phyloP scores from a whole-genome alignment of 2,797 vertebrate species.

The Pampus argenteus region DNA sequence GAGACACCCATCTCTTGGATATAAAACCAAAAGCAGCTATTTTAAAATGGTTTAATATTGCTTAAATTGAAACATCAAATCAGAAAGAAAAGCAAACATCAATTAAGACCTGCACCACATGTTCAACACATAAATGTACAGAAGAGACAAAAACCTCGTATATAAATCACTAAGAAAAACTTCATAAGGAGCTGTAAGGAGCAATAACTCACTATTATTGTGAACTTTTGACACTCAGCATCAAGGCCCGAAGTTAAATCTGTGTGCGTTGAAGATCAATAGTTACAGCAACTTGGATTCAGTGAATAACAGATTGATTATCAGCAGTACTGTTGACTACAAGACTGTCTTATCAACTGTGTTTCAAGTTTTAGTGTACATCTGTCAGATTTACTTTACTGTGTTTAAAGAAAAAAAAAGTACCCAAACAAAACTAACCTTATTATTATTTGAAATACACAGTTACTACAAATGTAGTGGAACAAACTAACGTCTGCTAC shows the following conservation, averaged over 20 bases:
- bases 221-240: constrained; percentile 19
- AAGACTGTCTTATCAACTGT: constrained; percentile 7
- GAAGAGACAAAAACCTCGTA: constrained; percentile 6
- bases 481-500: background rate
- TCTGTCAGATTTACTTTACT: no score
- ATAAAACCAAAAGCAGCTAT: background rate
- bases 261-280: constrained; percentile 28
- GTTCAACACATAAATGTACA: constrained; percentile 60
- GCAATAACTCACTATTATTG: constrained; percentile 12
- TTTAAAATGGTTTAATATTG: constrained; percentile 60
- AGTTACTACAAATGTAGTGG: background rate
- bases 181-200: constrained; percentile 26
- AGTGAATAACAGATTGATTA: constrained; percentile 28
- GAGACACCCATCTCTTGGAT: background rate
- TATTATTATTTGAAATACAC: background rate
- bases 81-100: constrained; percentile 45
- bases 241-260: constrained; percentile 3
- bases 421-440: constrained; percentile 1
- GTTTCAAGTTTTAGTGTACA: background rate
- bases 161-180: constrained; percentile 9
- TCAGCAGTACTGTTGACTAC: constrained; percentile 20
- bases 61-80: constrained; percentile 52
- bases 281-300: constrained; percentile 75
- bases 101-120: constrained; percentile 44
- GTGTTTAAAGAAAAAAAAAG: background rate